Evolutionary conservation across 2,797 vertebrate genomes (phyloP).

Genomic region (Myotis daubentonii): DNA sequence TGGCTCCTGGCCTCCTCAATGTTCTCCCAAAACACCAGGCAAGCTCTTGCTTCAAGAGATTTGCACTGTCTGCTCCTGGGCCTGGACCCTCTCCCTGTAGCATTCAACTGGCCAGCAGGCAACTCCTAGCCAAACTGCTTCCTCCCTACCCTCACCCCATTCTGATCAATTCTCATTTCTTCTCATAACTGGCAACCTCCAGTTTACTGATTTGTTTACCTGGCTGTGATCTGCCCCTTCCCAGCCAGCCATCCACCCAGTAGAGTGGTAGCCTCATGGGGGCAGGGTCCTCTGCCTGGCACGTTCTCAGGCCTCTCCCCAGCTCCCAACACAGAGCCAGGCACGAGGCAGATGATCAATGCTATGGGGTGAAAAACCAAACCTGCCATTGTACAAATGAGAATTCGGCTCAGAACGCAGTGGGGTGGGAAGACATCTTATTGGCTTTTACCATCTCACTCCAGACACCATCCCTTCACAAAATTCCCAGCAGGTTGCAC

Average conservation of each 20-base stretch:
- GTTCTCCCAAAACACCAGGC: not conserved
- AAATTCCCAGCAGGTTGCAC: not conserved
- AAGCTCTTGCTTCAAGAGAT: not conserved
- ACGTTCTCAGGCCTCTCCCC: not conserved
- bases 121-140: not conserved
- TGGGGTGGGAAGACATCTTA: not conserved
- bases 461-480: not conserved
- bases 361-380: not conserved
- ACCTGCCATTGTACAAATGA: not conserved
- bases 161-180: not conserved
- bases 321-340: not conserved
- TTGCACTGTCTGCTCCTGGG: not conserved
- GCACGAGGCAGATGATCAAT: not conserved
- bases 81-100: not conserved
- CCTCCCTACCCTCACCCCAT: not conserved
- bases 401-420: not conserved
- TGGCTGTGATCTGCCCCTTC: not conserved
- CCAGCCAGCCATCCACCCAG: no score
- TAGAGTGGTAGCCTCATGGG: not conserved
- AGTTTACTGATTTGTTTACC: not conserved
- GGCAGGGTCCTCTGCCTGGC: not conserved
- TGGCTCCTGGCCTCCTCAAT: not conserved
- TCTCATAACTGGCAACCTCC: not conserved
- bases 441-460: not conserved
- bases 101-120: not conserved